phyloP scores from a whole-genome alignment of 2,888 invertebrate genomes.

The Zaprionus lineosus region DNA sequence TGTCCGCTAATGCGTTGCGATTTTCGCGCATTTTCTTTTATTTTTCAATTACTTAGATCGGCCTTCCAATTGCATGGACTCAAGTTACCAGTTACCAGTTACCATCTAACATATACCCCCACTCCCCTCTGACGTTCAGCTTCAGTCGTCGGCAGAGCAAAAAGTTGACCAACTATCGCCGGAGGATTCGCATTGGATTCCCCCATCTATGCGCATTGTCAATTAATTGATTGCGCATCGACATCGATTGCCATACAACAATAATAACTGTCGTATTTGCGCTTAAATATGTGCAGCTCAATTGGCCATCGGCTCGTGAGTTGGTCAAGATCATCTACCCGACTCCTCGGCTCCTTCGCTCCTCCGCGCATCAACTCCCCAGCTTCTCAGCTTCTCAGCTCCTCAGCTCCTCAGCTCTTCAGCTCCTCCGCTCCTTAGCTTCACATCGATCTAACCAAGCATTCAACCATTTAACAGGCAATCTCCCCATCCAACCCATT shows the following conservation, averaged over 20 bases:
- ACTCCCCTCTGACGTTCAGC: too few relatives aligned
- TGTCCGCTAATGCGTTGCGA: slow-evolving; percentile 63
- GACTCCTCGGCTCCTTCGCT: slow-evolving; percentile 1
- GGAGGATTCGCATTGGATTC: slow-evolving; percentile 18
- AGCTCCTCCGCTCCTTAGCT: too few relatives aligned
- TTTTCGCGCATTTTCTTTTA: slow-evolving; percentile 65
- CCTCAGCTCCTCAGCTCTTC: too few relatives aligned
- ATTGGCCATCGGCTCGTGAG: slow-evolving; percentile 43
- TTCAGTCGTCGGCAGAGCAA: too few relatives aligned
- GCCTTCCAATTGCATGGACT: too few relatives aligned
- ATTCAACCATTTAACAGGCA: too few relatives aligned
- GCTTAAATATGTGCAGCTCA: slow-evolving; percentile 72
- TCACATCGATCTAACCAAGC: too few relatives aligned
- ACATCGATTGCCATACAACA: slow-evolving; percentile 41
- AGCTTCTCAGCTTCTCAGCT: too few relatives aligned
- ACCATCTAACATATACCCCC: too few relatives aligned
- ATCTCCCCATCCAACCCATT: too few relatives aligned
- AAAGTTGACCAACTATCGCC: slow-evolving; percentile 45
- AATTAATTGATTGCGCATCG: slow-evolving; percentile 72
- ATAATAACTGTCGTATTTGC: slow-evolving; percentile 75
- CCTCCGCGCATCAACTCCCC: too few relatives aligned
- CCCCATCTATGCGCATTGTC: slow-evolving; percentile 54
- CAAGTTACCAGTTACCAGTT: too few relatives aligned
- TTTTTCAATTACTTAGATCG: slow-evolving; percentile 51
- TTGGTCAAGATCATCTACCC: slow-evolving; percentile 43